Conservation (phyloP, 2,888 invertebrate species). For the Panopea generosa region DNA sequence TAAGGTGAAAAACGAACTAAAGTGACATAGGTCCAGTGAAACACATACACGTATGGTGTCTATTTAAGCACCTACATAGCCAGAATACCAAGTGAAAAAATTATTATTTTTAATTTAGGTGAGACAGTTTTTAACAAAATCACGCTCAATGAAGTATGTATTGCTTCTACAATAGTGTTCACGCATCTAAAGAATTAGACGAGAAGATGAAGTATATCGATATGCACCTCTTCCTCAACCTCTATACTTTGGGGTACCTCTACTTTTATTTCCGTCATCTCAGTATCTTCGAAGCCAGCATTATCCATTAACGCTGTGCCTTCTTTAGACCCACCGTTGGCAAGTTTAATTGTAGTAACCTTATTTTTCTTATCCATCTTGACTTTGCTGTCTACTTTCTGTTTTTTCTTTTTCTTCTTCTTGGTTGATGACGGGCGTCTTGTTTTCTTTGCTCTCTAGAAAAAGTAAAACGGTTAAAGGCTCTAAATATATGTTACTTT, state of each 20-base stretch:
- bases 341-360: conserved; percentile 67
- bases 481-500: too few species aligned
- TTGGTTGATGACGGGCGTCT: conserved; percentile 52
- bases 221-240: conserved; percentile 39
- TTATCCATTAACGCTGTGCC: conserved; percentile 76
- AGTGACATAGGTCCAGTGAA: too few species aligned
- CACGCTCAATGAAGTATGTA: too few species aligned
- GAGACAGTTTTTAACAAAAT: too few species aligned
- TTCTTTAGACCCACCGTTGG: conserved; percentile 74
- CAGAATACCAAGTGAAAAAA: too few species aligned
- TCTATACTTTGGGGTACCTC: conserved; percentile 65
- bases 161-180: too few species aligned
- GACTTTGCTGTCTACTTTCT: conserved; percentile 54
- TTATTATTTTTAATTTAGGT: too few species aligned
- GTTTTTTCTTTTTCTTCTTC: conserved; percentile 56
- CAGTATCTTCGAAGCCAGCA: conserved; percentile 65
- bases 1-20: too few species aligned
- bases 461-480: too few species aligned
- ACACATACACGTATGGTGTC: too few species aligned
- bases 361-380: conserved; percentile 69
- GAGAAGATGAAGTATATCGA: background rate
- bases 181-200: too few species aligned
- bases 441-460: conserved; percentile 42
- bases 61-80: too few species aligned
- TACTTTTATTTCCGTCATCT: conserved; percentile 75